Conservation (phyloP, 2,113 vertebrate genomes). For the Chloebia gouldiae region DNA sequence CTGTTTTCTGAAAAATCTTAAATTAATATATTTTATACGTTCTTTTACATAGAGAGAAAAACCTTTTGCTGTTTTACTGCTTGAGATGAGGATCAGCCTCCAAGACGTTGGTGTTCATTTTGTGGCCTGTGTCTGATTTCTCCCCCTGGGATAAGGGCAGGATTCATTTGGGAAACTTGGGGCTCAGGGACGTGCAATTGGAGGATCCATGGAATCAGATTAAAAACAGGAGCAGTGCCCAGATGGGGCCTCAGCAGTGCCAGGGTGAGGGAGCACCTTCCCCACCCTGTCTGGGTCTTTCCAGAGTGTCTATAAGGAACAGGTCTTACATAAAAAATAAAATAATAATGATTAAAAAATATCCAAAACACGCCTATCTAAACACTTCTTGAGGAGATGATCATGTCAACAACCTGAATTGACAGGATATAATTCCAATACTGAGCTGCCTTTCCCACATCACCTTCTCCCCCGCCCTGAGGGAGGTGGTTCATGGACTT, state of each 20-base stretch:
- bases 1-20: background rate
- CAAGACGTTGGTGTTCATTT: rapidly evolving
- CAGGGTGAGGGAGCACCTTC: background rate
- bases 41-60: background rate
- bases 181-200: background rate
- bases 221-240: background rate
- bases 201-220: background rate
- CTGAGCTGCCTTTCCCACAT: background rate
- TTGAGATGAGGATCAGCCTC: background rate
- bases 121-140: background rate
- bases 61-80: background rate
- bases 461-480: no score
- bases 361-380: no score
- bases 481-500: background rate
- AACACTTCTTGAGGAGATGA: background rate
- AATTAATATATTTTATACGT: background rate
- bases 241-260: background rate
- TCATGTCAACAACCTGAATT: background rate
- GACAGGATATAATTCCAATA: background rate
- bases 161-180: rapidly evolving
- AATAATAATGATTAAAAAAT: background rate
- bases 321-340: no score
- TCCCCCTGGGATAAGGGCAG: background rate
- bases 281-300: no score
- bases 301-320: background rate